Base-by-base conservation (phyloP, 2,113 vertebrate species). In the Odontesthes bonariensis region DNA sequence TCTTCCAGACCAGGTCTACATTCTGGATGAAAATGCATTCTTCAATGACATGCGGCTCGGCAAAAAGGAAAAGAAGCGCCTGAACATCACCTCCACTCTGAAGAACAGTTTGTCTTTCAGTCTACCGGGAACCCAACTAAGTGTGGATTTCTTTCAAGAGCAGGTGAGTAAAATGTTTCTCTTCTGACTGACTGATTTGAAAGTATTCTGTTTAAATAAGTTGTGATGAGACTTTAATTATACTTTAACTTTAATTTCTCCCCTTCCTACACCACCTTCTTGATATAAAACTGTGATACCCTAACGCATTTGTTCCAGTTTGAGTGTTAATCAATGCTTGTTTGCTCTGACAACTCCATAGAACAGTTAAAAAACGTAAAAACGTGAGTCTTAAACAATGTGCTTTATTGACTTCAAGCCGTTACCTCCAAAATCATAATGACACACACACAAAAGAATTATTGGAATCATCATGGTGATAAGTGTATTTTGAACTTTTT, bases 61-160 rank as follows among this genome's bases (percentile, higher is more conserved):
- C 47, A 94, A 88, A 74, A 92, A 90, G 59, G 91, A 94, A 80
- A 91, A 27, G 60, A 91, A 77, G 78, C 90, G 92, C 5, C 86
- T 95, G 1, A 92, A 92, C 27, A 5, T 91, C 62, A 70, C 49
- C 3, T 79, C 77, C 1, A 79, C 68, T 0, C 79, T 93, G 7
- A 90, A 84, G 85, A 92, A 86, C 67, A 92, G 72, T 73, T 77
- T 94, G n/a, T 89, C 86, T 74, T 92, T 95, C 83, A 94, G 93
- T 75, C 86, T 95, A 46, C 94, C 94, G 1, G 93, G 92, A 73
- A 91, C 92, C 20, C 77, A 84, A 69, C 92, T 95, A 1, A 92
- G 92, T 55, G 83, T 94, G 82, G 94, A 95, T 80, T 95, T 95
- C 88, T 95, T 95, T 75, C 89, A 85, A 75, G 84, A 94, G 33